Conservation (phyloP, 2,888 invertebrate species). For the Helicoverpa assulta region DNA sequence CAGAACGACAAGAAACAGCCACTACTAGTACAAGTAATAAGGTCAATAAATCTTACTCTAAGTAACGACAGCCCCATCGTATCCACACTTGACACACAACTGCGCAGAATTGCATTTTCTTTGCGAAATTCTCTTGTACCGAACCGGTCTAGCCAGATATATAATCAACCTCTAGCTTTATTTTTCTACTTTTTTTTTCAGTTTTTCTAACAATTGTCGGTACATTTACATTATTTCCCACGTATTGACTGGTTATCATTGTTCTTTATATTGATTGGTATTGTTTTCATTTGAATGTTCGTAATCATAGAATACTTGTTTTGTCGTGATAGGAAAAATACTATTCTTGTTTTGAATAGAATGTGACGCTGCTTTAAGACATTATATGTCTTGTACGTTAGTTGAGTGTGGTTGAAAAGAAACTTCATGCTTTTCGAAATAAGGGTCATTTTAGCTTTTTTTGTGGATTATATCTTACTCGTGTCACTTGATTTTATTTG, state of each 20-base stretch:
- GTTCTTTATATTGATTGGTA: conserved; percentile 14
- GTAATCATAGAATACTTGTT: background rate
- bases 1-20: too few species aligned
- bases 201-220: conserved; percentile 45
- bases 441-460: background rate
- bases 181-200: conserved; percentile 41
- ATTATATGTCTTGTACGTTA: too few species aligned
- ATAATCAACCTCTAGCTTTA: conserved; percentile 61
- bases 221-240: conserved; percentile 54
- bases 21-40: background rate
- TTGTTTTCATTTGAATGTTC: conserved; percentile 7
- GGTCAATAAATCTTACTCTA: conserved; percentile 72
- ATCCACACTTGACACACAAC: conserved; percentile 58
- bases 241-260: conserved; percentile 36
- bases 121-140: conserved; percentile 66
- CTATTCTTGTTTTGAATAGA: background rate
- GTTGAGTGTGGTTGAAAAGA: background rate
- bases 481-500: background rate
- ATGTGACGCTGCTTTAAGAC: background rate
- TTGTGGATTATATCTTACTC: background rate
- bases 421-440: background rate
- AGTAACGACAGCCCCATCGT: conserved; percentile 79
- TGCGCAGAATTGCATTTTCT: conserved; percentile 56
- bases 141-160: conserved; percentile 75
- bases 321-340: conserved; percentile 2